Evolutionary conservation across 2,888 invertebrate species (phyloP).

Genomic region (Lutraria lutraria): DNA sequence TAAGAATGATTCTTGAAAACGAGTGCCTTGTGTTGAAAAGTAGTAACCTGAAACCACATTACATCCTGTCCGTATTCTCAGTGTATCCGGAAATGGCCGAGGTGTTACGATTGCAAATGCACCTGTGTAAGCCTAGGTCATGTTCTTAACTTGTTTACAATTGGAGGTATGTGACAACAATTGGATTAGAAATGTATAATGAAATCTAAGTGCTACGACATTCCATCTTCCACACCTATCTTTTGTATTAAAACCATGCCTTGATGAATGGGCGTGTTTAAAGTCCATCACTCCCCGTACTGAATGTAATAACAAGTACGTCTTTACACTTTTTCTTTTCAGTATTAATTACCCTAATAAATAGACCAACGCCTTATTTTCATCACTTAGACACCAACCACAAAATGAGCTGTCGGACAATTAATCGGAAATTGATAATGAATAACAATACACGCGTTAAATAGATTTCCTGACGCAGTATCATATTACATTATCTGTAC

Average conservation of each 20-base stretch:
- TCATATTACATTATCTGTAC: neutral
- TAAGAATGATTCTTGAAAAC: too few species aligned
- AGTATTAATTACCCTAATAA: neutral
- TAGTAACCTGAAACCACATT: too few species aligned
- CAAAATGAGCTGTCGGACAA: neutral
- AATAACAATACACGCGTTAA: neutral
- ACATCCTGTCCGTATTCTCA: too few species aligned
- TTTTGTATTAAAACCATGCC: neutral
- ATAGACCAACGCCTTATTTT: conserved; percentile 1
- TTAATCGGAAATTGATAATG: neutral
- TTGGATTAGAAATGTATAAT: neutral
- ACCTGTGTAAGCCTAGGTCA: too few species aligned
- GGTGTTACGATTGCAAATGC: too few species aligned
- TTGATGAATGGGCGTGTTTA: neutral
- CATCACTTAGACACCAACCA: neutral
- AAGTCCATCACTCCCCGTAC: neutral
- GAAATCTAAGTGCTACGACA: neutral
- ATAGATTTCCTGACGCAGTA: neutral
- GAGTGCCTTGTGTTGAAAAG: too few species aligned
- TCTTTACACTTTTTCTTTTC: neutral
- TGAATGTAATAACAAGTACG: neutral
- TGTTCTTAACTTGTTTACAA: too few species aligned
- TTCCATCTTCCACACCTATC: neutral
- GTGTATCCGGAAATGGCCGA: too few species aligned
- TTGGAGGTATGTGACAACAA: too few species aligned